Evolutionary conservation across 2,113 vertebrate species (phyloP), one percentile per base, ranked within the genome.

Genomic region (Centropus unirufus): DNA sequence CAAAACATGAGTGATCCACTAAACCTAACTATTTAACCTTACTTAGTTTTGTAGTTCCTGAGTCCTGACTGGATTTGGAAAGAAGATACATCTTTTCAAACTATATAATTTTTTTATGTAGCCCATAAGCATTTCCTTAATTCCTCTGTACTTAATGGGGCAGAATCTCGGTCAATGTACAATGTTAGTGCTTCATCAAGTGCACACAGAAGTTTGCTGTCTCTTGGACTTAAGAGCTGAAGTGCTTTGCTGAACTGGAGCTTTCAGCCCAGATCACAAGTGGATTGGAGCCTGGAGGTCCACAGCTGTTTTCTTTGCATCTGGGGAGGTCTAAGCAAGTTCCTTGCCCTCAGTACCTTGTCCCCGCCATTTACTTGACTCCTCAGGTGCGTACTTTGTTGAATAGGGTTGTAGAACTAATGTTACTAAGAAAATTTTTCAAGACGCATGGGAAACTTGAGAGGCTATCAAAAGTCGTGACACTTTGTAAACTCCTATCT

Each of bases 181-280:
- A 19, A 6, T 4, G 8, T 44, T 15, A 76, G 64, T 30, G 59
- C 59, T 70, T 63, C 15, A 19, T 44, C 49, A 59, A 32, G 64
- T 14, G 18, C 4, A 6, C 0, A 0, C 12, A 39, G 19, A 42
- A 1, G 0, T 83, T 27, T 79, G 21, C 52, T 72, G 75, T 20
- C 55, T 44, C 10, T 69, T 68, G 27, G 34, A 7, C 14, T 5
- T 32, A 49, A 49, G 40, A 21, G 32, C 34, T 55, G 61, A 27
- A 62, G 22, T 68, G 46, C 24, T 85, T 69, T 76, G 40, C n/a
- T 87, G 70, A 91, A 36, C 55, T 32, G 47, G 34, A 66, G 24
- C 12, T n/a, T 74, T 69, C 51, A 78, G 23, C 27, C 39, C 23
- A 72, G 44, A 68, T 15, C 6, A 13, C 18, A 72, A 39, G 19